Conservation (phyloP, 2,888 invertebrate species). For the Agrochola macilenta region DNA sequence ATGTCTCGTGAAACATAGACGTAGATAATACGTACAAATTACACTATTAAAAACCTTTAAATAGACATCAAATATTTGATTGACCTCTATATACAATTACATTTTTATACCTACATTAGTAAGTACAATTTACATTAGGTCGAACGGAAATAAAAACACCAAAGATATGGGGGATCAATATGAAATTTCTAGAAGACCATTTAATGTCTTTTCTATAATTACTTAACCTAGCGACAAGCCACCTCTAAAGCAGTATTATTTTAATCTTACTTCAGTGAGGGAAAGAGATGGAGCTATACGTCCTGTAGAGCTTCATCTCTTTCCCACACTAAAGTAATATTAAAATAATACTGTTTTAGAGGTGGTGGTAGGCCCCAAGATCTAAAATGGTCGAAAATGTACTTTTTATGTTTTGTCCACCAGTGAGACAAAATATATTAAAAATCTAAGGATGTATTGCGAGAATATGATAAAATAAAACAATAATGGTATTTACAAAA, state of each 20-base stretch:
- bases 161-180: conserved; percentile 1
- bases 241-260: too few relatives aligned
- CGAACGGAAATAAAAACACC: conserved; percentile 14
- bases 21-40: conserved; percentile 50
- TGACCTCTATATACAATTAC: conserved; percentile 46
- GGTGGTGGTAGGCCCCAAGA: not conserved
- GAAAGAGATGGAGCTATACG: too few relatives aligned
- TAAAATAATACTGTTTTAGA: too few relatives aligned
- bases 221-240: conserved; percentile 5
- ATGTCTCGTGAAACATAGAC: conserved; percentile 54
- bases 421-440: not conserved
- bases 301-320: too few relatives aligned
- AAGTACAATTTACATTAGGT: conserved; percentile 54
- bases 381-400: conserved; percentile 2
- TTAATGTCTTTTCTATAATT: not conserved
- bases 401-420: not conserved
- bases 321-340: too few relatives aligned
- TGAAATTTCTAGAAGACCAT: conserved; percentile 12
- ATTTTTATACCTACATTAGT: conserved; percentile 39
- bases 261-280: too few relatives aligned
- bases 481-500: conserved; percentile 60
- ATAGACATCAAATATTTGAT: conserved; percentile 60
- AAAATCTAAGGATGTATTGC: not conserved
- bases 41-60: conserved; percentile 53
- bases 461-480: conserved; percentile 4